Percentiles rank a stretch among this genome's conserved stretches.
Conservation (phyloP, 2,888 invertebrate species). For the Punctoribates punctum region DNA sequence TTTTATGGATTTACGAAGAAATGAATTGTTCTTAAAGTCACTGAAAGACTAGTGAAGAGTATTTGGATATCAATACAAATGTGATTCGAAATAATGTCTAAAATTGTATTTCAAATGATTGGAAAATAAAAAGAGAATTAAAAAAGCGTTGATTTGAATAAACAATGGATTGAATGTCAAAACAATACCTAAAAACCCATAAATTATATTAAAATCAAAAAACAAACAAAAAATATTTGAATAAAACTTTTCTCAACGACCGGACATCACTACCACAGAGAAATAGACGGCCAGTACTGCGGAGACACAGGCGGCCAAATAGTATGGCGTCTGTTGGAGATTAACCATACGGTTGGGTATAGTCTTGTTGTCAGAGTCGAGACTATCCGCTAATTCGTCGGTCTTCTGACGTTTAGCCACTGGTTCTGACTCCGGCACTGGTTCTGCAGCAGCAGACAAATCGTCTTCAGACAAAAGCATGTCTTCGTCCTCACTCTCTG, state of each 20-base stretch:
- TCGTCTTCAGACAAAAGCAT: constrained; percentile 17
- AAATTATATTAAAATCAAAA: background rate
- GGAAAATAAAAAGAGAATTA: background rate
- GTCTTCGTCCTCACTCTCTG: constrained; percentile 26
- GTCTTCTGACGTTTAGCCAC: background rate
- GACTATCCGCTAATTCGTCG: background rate
- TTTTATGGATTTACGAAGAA: too few relatives aligned
- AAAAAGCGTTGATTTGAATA: background rate
- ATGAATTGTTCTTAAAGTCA: too few relatives aligned
- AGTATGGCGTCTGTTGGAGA: background rate
- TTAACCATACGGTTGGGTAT: background rate
- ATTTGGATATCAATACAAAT: too few relatives aligned
- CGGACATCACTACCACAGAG: background rate
- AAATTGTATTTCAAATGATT: too few relatives aligned
- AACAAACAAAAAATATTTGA: background rate
- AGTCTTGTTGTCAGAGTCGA: background rate
- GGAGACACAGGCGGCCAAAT: constrained; percentile 23
- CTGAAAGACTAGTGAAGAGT: too few relatives aligned
- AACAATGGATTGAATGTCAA: background rate
- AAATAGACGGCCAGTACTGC: constrained; percentile 8
- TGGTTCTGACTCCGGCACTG: background rate
- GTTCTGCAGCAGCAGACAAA: background rate
- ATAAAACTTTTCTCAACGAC: background rate
- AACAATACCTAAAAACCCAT: too few relatives aligned
- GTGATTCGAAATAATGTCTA: too few relatives aligned